Evolutionary conservation across 2,113 vertebrate species (phyloP), one percentile per base, ranked within the genome.

Genomic region (Nibea albiflora): DNA sequence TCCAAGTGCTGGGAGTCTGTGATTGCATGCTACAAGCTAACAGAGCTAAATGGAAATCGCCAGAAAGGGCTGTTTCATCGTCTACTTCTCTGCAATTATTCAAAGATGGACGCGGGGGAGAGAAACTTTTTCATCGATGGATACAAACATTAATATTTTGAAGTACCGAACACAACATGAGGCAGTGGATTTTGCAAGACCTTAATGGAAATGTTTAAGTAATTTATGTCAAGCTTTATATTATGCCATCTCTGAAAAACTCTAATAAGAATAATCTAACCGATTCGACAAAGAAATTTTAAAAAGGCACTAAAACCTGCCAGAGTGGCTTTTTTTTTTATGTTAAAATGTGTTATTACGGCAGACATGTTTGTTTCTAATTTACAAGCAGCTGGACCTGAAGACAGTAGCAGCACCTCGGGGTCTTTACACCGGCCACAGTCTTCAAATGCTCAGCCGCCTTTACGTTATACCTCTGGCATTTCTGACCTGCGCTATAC

Each of bases 401-500:
- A 42, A 56, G n/a, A 52, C 14, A n/a, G 17, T 1, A 24, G 54
- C 69, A 60, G 31, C 28, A 58, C 54, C 49, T 67, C 11, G 17
- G 3, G n/a, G 11, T 52, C 16, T 9, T 24, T 11, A n/a, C 7
- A 42, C 35, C 14, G 11, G 26, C 28, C 42, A 39, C 19, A 47
- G 42, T 42, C 19, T 64, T 19, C 28, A 72, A 62, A 75, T 28
- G 11, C 24, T 66, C 61, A 53, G 2, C 47, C 5, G 5, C 54
- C 28, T 63, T 47, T 39, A 52, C 19, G 0, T 7, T 50, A 26
- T 57, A 31, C 42, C 39, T 39, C 78, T 52, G 56, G 26, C 28
- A 70, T 73, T 83, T 74, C 20, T 86, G n/a, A 73, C 52, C 28
- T 24, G 68, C 31, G 3, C 80, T 57, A 22, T 64, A 75, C 70